Conservation (phyloP, 2,797 vertebrate species). For the Melanotaenia boesemani region DNA sequence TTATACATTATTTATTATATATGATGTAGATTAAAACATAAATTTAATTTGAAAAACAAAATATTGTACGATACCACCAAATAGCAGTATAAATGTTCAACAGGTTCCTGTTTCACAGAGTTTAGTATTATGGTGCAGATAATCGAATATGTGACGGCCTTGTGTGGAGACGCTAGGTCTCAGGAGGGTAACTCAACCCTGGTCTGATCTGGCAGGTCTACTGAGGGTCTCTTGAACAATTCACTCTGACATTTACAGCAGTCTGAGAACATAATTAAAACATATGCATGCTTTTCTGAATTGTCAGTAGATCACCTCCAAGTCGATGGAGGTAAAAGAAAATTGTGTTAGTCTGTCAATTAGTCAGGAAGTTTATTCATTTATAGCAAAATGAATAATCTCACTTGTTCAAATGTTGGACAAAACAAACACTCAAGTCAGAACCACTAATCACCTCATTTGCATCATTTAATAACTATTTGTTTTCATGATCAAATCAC, state of each 20-base stretch:
- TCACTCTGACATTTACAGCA: background rate
- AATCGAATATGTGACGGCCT: too few species aligned
- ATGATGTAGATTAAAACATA: too few species aligned
- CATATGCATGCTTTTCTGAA: background rate
- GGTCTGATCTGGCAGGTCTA: background rate
- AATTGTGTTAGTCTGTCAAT: background rate
- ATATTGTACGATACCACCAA: too few species aligned
- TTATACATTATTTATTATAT: too few species aligned
- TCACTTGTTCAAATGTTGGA: background rate
- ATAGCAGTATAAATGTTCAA: too few species aligned
- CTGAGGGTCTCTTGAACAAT: background rate
- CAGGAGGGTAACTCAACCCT: too few species aligned
- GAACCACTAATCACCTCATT: slow-evolving; percentile 10
- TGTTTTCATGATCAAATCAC: background rate
- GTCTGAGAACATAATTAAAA: slow-evolving; percentile 5
- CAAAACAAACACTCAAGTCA: slow-evolving; percentile 1
- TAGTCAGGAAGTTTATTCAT: background rate
- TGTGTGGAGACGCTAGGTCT: too few species aligned
- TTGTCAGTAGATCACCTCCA: slow-evolving; percentile 10
- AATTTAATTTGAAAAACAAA: too few species aligned
- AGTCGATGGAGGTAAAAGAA: slow-evolving; percentile 1
- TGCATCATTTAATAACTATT: background rate
- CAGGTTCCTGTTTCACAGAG: too few species aligned
- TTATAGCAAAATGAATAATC: background rate
- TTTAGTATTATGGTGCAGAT: too few species aligned